Evolutionary conservation across 2,113 vertebrate genomes (phyloP).

Genomic region (Synodontis membranacea): DNA sequence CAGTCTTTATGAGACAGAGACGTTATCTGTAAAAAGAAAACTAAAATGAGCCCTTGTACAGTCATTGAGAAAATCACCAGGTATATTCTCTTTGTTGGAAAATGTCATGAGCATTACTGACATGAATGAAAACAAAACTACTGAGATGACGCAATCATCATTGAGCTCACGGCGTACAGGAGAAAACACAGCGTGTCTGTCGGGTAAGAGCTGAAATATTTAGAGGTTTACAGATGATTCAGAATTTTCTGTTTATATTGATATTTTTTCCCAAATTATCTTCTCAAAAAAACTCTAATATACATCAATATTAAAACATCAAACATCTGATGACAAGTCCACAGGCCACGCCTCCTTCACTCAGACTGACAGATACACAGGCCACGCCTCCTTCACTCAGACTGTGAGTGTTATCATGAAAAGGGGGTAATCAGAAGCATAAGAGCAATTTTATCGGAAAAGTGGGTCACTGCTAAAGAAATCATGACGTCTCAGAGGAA

Average conservation of each 20-base stretch:
- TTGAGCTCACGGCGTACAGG: neutral
- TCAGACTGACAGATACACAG: neutral
- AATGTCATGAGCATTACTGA: slow-evolving; percentile 18
- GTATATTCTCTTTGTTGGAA: neutral
- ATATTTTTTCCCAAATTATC: neutral
- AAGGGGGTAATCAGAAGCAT: neutral
- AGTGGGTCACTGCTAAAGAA: neutral
- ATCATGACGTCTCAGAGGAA: neutral
- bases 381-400: neutral
- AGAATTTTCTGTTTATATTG: neutral
- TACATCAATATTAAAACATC: neutral
- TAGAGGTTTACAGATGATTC: neutral
- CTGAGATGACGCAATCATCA: neutral
- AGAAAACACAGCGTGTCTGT: neutral
- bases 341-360: neutral
- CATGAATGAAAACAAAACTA: neutral
- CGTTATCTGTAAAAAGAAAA: neutral
- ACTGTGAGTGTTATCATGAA: neutral
- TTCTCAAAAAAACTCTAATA: neutral
- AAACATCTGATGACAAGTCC: neutral
- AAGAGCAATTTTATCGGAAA: neutral
- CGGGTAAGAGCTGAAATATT: neutral
- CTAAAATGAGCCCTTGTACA: neutral
- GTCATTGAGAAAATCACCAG: neutral
- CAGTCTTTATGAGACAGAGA: neutral